Percentiles rank a stretch among this genome's conserved stretches.
phyloP scores from a whole-genome alignment of 2,113 vertebrate genomes.

The Ammodytes marinus region DNA sequence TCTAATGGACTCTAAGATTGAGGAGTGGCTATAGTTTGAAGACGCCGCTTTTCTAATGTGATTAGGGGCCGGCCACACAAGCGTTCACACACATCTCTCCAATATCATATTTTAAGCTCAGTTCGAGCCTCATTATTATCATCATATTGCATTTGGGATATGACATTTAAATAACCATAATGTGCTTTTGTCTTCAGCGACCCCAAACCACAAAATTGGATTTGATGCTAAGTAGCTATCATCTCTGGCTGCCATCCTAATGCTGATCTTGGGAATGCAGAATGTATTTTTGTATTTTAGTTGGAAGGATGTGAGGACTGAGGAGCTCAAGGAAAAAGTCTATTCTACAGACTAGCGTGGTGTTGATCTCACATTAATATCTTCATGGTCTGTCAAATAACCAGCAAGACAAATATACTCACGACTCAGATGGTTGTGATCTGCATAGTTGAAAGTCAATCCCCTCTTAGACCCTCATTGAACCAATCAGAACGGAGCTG shows the following conservation, averaged over 20 bases:
- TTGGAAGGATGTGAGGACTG: neutral
- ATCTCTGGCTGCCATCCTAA: neutral
- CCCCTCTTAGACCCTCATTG: no score
- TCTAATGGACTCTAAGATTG: constrained; percentile 56
- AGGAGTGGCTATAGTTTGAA: constrained; percentile 49
- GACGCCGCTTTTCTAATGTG: constrained; percentile 46
- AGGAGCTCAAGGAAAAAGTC: no score
- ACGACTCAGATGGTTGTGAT: no score
- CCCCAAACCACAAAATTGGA: neutral
- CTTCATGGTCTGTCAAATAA: no score
- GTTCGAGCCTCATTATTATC: constrained; percentile 4
- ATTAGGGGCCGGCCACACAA: constrained; percentile 55
- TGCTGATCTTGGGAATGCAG: no score
- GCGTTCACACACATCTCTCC: constrained; percentile 8
- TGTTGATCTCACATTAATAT: no score
- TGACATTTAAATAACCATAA: neutral
- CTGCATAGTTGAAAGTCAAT: no score
- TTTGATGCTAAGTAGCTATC: neutral
- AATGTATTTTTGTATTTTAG: neutral
- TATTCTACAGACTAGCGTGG: no score
- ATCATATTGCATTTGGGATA: neutral
- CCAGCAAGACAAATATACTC: no score
- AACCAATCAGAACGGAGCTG: no score
- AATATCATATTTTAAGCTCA: neutral
- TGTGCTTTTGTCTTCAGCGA: neutral